phyloP scores from a whole-genome alignment of 2,888 invertebrate genomes.

The Chrysotoxum bicinctum region DNA sequence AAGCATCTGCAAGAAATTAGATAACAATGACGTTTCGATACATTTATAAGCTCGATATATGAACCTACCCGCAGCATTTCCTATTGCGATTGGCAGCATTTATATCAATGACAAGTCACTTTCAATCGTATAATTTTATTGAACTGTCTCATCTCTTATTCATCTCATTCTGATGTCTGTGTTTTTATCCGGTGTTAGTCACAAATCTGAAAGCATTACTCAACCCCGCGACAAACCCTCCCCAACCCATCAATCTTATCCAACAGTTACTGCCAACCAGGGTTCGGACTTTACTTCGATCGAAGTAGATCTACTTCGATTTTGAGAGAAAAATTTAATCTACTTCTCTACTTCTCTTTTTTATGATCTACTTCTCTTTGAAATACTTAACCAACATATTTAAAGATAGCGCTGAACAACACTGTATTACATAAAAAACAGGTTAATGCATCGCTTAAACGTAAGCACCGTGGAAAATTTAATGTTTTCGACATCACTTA shows the following conservation, averaged over 20 bases:
- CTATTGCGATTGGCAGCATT: constrained; percentile 37
- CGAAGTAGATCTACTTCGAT: too few species aligned
- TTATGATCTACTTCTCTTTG: too few species aligned
- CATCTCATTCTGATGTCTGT: background rate
- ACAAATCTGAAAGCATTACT: constrained; percentile 28
- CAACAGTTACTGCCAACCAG: too few species aligned
- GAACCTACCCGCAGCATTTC: background rate
- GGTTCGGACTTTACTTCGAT: too few species aligned
- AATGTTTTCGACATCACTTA: too few species aligned
- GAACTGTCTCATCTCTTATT: background rate
- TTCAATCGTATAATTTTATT: background rate
- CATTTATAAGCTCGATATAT: background rate
- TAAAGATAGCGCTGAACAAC: too few species aligned
- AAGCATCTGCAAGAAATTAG: background rate
- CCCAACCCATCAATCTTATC: background rate
- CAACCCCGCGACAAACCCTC: background rate
- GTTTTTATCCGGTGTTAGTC: constrained; percentile 35
- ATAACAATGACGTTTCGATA: constrained; percentile 28
- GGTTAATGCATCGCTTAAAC: too few species aligned
- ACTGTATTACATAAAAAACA: too few species aligned
- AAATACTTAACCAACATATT: too few species aligned
- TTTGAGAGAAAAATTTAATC: too few species aligned
- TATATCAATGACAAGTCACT: constrained; percentile 46
- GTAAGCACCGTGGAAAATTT: too few species aligned
- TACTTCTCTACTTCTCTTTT: too few species aligned